Evolutionary conservation across 2,797 vertebrate genomes (phyloP).

Genomic region (Pipistrellus nathusii): DNA sequence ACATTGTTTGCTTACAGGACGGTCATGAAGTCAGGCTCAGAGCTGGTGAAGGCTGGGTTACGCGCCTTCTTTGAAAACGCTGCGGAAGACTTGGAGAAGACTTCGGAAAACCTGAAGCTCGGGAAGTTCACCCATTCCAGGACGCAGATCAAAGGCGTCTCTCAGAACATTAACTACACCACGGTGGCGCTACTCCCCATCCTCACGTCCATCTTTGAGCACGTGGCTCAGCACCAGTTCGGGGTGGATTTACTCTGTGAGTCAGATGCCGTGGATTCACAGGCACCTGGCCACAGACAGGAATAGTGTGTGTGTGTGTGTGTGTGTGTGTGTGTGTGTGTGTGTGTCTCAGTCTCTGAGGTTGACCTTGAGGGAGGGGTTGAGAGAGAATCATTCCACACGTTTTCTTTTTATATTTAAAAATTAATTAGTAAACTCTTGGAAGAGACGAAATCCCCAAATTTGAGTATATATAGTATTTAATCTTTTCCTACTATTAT

Average conservation of each 20-base stretch:
- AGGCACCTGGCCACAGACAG: not conserved
- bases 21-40: constrained; percentile 98
- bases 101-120: constrained; percentile 97
- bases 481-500: not conserved
- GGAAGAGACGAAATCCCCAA: not conserved
- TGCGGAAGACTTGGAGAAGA: constrained; percentile 97
- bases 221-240: constrained; percentile 97
- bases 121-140: constrained; percentile 99
- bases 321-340: too few relatives aligned
- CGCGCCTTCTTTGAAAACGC: constrained; percentile 98
- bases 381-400: not conserved
- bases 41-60: constrained; percentile 95
- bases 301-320: not conserved
- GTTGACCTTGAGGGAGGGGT: not conserved
- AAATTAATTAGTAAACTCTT: not conserved
- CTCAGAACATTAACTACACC: constrained; percentile 99
- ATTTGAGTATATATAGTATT: constrained; percentile 34
- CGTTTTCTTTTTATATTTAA: constrained; percentile 5
- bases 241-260: constrained; percentile 96
- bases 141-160: constrained; percentile 98
- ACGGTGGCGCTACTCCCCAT: constrained; percentile 97
- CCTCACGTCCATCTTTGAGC: constrained; percentile 97
- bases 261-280: constrained; percentile 78
- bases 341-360: not conserved
- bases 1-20: constrained; percentile 89